Conservation (phyloP, 2,797 vertebrate genomes). For the Hybognathus amarus region DNA sequence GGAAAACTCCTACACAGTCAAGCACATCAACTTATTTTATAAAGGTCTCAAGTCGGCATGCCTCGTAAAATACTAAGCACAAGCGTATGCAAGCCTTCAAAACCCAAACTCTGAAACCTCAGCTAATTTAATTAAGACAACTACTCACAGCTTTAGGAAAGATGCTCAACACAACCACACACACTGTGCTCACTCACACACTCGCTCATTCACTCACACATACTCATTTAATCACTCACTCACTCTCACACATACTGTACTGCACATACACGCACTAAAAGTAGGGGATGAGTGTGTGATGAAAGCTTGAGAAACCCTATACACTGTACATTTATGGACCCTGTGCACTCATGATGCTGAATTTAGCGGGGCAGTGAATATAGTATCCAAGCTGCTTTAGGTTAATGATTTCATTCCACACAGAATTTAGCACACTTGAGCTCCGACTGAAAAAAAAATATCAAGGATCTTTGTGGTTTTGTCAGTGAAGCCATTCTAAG, state of each 20-base stretch:
- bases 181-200: too few species aligned
- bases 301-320: constrained; percentile 64
- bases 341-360: constrained; percentile 70
- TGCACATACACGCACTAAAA: too few species aligned
- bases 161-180: constrained; percentile 19
- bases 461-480: constrained; percentile 30
- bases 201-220: neutral
- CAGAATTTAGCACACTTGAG: constrained; percentile 20
- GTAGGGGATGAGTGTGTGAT: constrained; percentile 55
- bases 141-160: constrained; percentile 54
- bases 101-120: constrained; percentile 51
- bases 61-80: constrained; percentile 68
- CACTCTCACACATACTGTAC: neutral
- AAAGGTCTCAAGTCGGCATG: constrained; percentile 53
- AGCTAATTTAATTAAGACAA: constrained; percentile 65
- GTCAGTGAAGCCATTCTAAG: constrained; percentile 11
- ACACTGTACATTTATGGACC: constrained; percentile 68
- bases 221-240: neutral
- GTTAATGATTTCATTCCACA: constrained; percentile 33
- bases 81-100: constrained; percentile 55
- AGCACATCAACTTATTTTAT: constrained; percentile 60
- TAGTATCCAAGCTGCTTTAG: constrained; percentile 55
- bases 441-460: constrained; percentile 17
- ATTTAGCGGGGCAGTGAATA: constrained; percentile 64
- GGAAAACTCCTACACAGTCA: constrained; percentile 47